A percentile compares a stretch with the other conserved stretches of the same genome.
Conservation (phyloP, 2,113 vertebrate species). For the Forbesichthys papilliferus region DNA sequence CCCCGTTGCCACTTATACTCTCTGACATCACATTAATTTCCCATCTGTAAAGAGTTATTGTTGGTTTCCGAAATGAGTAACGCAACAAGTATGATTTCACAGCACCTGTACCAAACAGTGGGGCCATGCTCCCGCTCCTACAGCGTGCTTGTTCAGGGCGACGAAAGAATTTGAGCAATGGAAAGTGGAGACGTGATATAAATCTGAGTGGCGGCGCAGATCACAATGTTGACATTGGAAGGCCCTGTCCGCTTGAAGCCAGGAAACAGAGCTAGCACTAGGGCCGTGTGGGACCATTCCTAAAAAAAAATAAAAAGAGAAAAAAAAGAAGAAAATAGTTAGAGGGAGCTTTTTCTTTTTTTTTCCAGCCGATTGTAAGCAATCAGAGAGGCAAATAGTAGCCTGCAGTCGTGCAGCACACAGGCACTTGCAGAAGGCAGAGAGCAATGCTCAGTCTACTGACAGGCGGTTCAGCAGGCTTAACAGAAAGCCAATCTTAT, state of each 20-base stretch:
- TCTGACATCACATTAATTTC: constrained; percentile 9
- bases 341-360: constrained; percentile 45
- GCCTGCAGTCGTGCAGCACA: constrained; percentile 62
- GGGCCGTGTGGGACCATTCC: constrained; percentile 80
- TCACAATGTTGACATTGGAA: constrained; percentile 69
- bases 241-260: constrained; percentile 53
- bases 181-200: constrained; percentile 43
- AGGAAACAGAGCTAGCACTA: constrained; percentile 79
- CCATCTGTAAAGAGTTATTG: constrained; percentile 35
- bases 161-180: constrained; percentile 43
- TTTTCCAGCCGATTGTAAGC: constrained; percentile 78
- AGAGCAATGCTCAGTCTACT: constrained; percentile 73
- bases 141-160: constrained; percentile 29
- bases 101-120: constrained; percentile 37
- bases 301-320: constrained; percentile 32
- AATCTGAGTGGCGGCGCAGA: constrained; percentile 63
- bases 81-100: constrained; percentile 18
- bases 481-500: constrained; percentile 53
- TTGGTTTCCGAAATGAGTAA: constrained; percentile 36
- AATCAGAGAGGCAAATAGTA: constrained; percentile 77
- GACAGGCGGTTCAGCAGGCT: constrained; percentile 50
- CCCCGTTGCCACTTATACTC: constrained; percentile 33
- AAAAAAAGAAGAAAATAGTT: constrained; percentile 56
- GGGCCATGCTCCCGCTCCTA: constrained; percentile 22
- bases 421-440: constrained; percentile 63